Percentiles rank a stretch among this genome's conserved stretches.
Evolutionary conservation across 1,140 invertebrate species (phyloP).

Genomic region (Hycleus phaleratus): DNA sequence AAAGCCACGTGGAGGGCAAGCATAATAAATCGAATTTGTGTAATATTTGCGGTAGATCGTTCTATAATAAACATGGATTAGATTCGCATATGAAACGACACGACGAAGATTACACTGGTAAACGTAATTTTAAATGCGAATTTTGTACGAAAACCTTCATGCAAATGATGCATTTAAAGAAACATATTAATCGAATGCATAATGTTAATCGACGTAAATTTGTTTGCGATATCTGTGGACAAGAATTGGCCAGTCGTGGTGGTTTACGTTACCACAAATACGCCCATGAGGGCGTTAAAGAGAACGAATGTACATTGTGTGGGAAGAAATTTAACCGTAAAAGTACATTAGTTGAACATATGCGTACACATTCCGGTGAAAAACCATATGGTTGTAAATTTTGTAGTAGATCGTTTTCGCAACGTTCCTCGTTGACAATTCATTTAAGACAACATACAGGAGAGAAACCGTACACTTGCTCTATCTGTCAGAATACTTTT

Average conservation of each 20-base stretch:
- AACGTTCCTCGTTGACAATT: constrained; percentile 33
- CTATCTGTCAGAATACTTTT: constrained; percentile 51
- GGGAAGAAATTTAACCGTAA: constrained; percentile 33
- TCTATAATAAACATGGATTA: background rate
- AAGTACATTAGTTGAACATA: constrained; percentile 31
- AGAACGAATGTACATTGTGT: constrained; percentile 31
- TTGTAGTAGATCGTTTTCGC: constrained; percentile 41
- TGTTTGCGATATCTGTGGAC: constrained; percentile 3
- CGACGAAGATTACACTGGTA: too few relatives aligned
- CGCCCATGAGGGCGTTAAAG: constrained; percentile 4
- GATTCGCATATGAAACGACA: background rate
- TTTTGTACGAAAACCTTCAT: too few relatives aligned
- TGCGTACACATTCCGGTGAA: constrained; percentile 27
- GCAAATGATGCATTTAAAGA: too few relatives aligned
- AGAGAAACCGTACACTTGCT: constrained; percentile 49
- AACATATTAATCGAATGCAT: too few relatives aligned
- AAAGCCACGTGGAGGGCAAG: too few relatives aligned
- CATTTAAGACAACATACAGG: constrained; percentile 42
- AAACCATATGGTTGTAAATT: constrained; percentile 40
- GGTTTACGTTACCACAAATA: background rate
- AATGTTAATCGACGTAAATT: background rate
- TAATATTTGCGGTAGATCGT: background rate
- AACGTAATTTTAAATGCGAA: too few relatives aligned
- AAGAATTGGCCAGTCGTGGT: constrained; percentile 1
- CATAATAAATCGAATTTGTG: background rate